Evolutionary conservation across 1,140 invertebrate genomes (phyloP), one percentile per base, ranked within the genome.

Genomic region (Globodera ellingtonae): DNA sequence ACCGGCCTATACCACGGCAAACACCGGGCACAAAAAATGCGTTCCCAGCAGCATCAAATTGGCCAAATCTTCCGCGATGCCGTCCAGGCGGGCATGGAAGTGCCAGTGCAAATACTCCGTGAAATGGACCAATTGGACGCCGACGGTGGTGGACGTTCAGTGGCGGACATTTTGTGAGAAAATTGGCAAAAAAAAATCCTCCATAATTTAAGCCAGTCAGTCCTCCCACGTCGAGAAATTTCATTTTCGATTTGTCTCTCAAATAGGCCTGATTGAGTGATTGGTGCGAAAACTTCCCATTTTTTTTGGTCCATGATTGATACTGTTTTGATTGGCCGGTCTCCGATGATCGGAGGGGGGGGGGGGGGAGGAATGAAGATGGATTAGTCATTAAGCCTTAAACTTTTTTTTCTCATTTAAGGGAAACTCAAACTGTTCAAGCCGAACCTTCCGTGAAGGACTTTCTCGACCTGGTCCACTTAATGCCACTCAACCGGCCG

Each of bases 51-150:
- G 56, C 69, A 67, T 15, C 71, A 83, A 75, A 56, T 82, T 44
- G 66, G 83, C 69, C 75, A 83, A 56, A 84, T 83, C 44, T 65
- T 83, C 3, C 47, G 44, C 8, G 81, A 82, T n/a, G 80, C 79
- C 18, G 69, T 48, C 48, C 24, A 77, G 21, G 46, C 52, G 59
- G 72, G 56, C 4, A 46, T 69, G 7, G 48, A 80, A 56, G 56
- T 80, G n/a, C 75, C 75, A n/a, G 8, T 6, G 10, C 24, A 24
- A 24, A 15, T 77, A 15, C 69, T 77, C 8, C 24, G 35, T 5
- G 75, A 56, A 21, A 35, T 77, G 8, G 48, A 67, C 35, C n/a
- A 69, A 65, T 52, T 18, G 69, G 24, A 62, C 48, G 4, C 9
- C 21, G 47, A 9, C 15, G 18, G 50, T n/a, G 18, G 73, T 6